Evolutionary conservation across 2,797 vertebrate species (phyloP), one percentile per base, ranked within the genome.

Genomic region (Echeneis naucrates): DNA sequence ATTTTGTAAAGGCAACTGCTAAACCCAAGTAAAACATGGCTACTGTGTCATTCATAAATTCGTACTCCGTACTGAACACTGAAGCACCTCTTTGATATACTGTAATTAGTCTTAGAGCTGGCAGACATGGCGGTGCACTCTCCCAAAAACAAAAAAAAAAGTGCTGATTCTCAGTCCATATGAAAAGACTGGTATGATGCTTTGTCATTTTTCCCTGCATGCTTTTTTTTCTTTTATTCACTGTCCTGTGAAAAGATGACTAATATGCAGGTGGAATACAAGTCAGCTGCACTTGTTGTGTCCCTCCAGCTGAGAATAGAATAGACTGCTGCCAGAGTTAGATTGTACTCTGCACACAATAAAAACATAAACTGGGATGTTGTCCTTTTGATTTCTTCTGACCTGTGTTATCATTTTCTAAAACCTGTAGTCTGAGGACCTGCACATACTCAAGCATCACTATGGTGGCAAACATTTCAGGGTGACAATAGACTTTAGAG

Each of bases 131-230:
- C 62, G 58, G 56, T 21, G 21, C 48, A 51, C 23, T 37, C 45
- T 40, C 14, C 37, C 19, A 11, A 82, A 88, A 79, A 68, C 80
- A 81, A 81, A 68, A 58, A 8, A 81, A 81, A 68, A 58, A 8
- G 30, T 60, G 56, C 51, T 62, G 68, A 71, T 67, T 77, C 72
- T 19, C 48, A 21, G 61, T 76, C 63, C 66, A 23, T 77, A 63
- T 72, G 50, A 81, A 68, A 24, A 75, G 73, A 21, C 76, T 19
- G 24, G 76, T 64, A 64, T 65, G 74, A 57, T 58, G 45, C 30
- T 59, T 69, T 47, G 26, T 51, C 35, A 51, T 69, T 78, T 65
- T 73, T 62, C 38, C 45, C n/a, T 1, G 2, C 32, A 23, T 57
- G 23, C 30, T 23, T 70, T 56, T 61, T 32, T 75, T 54, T 72